Percentiles rank a stretch among this genome's conserved stretches.
Evolutionary conservation across 2,888 invertebrate genomes (phyloP).

Genomic region (Pseudococcus longispinus): DNA sequence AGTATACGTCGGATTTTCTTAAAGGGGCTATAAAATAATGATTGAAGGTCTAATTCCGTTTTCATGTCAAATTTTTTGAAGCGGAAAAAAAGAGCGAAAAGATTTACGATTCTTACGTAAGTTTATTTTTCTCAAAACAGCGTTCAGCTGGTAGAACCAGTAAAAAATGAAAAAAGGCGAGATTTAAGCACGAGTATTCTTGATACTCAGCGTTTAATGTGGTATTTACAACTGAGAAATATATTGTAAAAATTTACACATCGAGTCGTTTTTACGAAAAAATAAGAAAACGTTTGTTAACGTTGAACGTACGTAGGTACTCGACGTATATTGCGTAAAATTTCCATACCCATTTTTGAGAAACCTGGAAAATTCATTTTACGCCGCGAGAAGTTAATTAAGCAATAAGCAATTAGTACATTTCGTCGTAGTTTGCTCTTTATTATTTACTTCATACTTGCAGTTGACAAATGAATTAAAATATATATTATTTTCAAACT

Average conservation of each 20-base stretch:
- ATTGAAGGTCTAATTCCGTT: background rate
- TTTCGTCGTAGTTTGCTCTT: background rate
- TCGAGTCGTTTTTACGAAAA: background rate
- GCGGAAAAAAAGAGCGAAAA: background rate
- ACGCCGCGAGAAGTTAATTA: background rate
- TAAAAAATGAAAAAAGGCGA: background rate
- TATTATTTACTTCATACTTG: background rate
- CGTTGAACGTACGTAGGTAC: too few relatives aligned
- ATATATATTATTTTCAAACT: too few relatives aligned
- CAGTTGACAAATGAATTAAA: background rate
- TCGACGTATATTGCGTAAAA: too few relatives aligned
- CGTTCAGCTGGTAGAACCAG: background rate
- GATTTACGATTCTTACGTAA: background rate
- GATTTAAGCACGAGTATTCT: background rate
- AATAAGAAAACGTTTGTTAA: background rate
- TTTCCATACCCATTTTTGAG: background rate
- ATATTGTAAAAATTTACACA: background rate
- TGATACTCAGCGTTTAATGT: background rate
- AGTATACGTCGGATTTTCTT: background rate
- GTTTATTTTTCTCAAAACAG: background rate
- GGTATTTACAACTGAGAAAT: background rate
- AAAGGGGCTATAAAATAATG: background rate
- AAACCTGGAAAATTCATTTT: background rate
- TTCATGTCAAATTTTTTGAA: background rate
- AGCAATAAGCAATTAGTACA: background rate